Conservation (phyloP, 2,888 invertebrate species). For the Perizoma flavofasciatum region DNA sequence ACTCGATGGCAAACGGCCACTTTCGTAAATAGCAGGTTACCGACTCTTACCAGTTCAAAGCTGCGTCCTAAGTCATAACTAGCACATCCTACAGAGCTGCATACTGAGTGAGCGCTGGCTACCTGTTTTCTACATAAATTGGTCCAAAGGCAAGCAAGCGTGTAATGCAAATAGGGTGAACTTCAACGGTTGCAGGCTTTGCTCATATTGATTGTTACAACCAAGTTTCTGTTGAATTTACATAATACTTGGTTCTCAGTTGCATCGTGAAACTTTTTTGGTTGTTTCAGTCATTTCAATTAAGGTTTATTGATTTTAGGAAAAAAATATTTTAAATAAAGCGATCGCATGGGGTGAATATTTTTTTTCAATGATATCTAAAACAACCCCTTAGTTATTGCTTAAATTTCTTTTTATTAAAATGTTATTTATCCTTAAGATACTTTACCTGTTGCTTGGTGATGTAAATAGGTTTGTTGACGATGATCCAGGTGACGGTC, state of each 20-base stretch:
- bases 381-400: too few species aligned
- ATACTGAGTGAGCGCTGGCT: neutral
- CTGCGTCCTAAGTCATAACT: too few species aligned
- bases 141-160: conserved; percentile 41
- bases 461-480: conserved; percentile 99
- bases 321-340: neutral
- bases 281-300: conserved; percentile 15
- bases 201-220: conserved; percentile 56
- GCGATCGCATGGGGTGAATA: too few species aligned
- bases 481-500: conserved; percentile 98
- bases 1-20: conserved; percentile 26
- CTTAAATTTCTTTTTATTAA: too few species aligned
- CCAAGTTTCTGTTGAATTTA: conserved; percentile 31
- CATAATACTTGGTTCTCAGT: conserved; percentile 27
- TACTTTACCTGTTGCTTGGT: conserved; percentile 95
- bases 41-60: neutral
- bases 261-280: conserved; percentile 23
- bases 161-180: conserved; percentile 58
- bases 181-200: conserved; percentile 56
- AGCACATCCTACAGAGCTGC: neutral
- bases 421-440: too few species aligned
- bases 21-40: conserved; percentile 16
- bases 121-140: conserved; percentile 7
- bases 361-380: too few species aligned
- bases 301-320: neutral